These are phyloP conservation scores for Cerceris rybyensis DNA, from an alignment of 2,888 invertebrate species.

Conservation along the genomic window DNA sequence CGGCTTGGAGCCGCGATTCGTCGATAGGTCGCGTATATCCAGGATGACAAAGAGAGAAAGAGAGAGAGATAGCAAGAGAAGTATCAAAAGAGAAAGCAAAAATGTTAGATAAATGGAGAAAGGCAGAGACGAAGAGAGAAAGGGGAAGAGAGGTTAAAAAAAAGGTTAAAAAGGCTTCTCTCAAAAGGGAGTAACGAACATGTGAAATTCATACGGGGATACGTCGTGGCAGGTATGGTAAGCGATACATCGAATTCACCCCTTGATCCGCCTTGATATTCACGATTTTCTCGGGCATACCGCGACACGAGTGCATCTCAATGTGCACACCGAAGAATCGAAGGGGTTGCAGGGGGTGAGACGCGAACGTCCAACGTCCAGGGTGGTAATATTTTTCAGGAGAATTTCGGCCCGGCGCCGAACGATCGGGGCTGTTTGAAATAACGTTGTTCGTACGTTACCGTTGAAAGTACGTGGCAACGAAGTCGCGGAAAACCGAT, in stretches of 20 bases:
- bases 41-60: background rate
- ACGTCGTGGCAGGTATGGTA: background rate
- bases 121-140: background rate
- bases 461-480: background rate
- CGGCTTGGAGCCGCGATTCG: background rate
- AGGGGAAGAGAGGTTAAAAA: background rate
- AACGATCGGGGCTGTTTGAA: no score
- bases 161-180: background rate
- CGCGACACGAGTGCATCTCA: background rate
- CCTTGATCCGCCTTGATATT: conserved; percentile 8
- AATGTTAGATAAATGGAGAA: no score
- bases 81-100: background rate
- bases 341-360: background rate
- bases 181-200: conserved; percentile 18
- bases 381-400: no score
- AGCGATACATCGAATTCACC: conserved; percentile 27
- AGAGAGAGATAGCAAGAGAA: background rate
- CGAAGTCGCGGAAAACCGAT: conserved; percentile 48
- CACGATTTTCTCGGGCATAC: conserved; percentile 4
- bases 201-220: conserved; percentile 33
- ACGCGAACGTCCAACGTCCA: no score
- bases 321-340: background rate
- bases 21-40: background rate
- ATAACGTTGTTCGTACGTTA: no score
- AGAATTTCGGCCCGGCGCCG: no score